Percentiles rank a stretch among this genome's conserved stretches.
Conservation (phyloP, 1,140 invertebrate genomes). For the Doryteuthis pealeii region DNA sequence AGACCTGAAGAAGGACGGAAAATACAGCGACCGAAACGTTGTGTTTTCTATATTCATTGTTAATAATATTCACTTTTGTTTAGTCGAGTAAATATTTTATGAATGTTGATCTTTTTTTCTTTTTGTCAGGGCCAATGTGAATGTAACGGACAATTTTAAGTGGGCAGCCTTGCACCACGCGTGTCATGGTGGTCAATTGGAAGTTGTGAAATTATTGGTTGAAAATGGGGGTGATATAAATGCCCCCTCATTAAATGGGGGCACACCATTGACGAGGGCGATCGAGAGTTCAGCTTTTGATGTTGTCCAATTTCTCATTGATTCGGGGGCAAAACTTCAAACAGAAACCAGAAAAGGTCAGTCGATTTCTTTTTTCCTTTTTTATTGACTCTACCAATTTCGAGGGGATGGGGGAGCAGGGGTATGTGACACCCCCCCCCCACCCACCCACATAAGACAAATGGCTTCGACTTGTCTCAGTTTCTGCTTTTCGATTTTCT, state of each 20-base stretch:
- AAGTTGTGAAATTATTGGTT: conserved; percentile 55
- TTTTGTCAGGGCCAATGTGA: conserved; percentile 53
- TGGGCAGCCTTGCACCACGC: conserved; percentile 62
- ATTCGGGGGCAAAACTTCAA: conserved; percentile 55
- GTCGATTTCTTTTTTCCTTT: neutral
- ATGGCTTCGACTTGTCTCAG: no score
- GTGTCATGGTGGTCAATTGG: conserved; percentile 56
- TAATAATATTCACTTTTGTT: no score
- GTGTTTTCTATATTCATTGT: no score
- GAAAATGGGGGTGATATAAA: conserved; percentile 57
- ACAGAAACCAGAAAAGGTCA: conserved; percentile 59
- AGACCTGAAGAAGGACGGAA: no score
- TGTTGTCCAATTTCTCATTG: conserved; percentile 56
- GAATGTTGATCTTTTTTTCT: no score
- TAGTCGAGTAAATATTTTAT: no score
- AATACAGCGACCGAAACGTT: no score
- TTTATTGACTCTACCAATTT: neutral
- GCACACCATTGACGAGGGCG: conserved; percentile 59
- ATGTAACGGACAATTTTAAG: conserved; percentile 60
- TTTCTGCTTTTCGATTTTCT: no score
- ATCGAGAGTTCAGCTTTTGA: conserved; percentile 57
- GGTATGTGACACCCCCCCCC: no score
- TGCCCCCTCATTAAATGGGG: conserved; percentile 56
- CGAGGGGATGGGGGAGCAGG: no score
- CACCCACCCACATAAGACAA: no score